Base-by-base conservation (phyloP, 2,888 invertebrate species). In the Penaeus monodon region DNA sequence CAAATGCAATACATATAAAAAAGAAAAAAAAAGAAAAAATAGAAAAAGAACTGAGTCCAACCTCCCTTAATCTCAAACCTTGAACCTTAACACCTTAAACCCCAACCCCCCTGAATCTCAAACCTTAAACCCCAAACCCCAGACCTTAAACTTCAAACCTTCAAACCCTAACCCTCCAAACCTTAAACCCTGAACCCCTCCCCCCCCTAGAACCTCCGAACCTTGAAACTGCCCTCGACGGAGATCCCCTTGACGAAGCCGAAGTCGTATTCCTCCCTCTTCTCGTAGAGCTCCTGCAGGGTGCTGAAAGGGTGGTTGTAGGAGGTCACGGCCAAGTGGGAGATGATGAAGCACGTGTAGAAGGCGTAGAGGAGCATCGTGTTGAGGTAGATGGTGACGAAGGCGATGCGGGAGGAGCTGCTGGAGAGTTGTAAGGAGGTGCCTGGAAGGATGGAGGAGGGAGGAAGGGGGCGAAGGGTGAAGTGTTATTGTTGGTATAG, bases 281-380 rank as follows among this genome's bases (percentile, higher is more conserved):
- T 20, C 27, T 79, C 79, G 64, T 63, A 27, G 20, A 79, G n/a
- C 27, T 57, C 79, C 27, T 79, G 79, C 79, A 79, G n/a, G 79
- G 79, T 63, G 79, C 20, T n/a, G 79, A 79, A 79, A 65, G 79
- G 79, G 8, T 64, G 79, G 63, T 17, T 22, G 79, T 63, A 79
- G 64, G 57, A 3, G 20, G 57, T 79, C 63, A 79, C 63, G n/a
- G 79, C 64, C 64, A 79, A 33, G 79, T 79, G 57, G 57, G 79
- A 79, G 79, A 79, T 79, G 64, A 79, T 79, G 79, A 79, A 79
- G 64, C 79, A 79, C 63, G 79, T 79, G 29, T 79, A 79, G 79
- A 79, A 79, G 79, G 79, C 79, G 79, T 79, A 79, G 29, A 79
- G 79, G 27, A 79, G 29, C 79, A 79, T 57, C n/a, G 79, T 79